Base-by-base conservation (phyloP, 2,888 invertebrate species). In the Osedax frankpressi region DNA sequence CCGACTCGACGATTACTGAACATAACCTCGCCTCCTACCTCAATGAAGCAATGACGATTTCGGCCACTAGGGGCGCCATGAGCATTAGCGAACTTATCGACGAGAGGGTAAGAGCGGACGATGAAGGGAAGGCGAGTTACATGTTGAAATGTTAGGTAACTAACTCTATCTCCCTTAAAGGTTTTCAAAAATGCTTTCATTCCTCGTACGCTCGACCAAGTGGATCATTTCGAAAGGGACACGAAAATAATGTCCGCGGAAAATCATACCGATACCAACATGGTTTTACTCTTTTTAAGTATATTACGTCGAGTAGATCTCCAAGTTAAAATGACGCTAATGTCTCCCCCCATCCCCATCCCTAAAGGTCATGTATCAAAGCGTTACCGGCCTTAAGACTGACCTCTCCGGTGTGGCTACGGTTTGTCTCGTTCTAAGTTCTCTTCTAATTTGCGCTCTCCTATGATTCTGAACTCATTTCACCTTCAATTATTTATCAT, bases 131-230 rank as follows among this genome's bases (percentile, higher is more conserved):
- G 44, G 44, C 6, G 44, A 19, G 44, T n/a, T n/a, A n/a, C n/a
- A n/a, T n/a, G n/a, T n/a, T n/a, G n/a, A n/a, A n/a, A n/a, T n/a
- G n/a, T n/a, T n/a, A n/a, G n/a, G n/a, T n/a, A n/a, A n/a, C n/a
- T n/a, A n/a, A n/a, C n/a, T n/a, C n/a, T n/a, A n/a, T n/a, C n/a
- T n/a, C n/a, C n/a, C n/a, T n/a, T n/a, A n/a, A n/a, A 83, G 81
- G 93, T 83, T 30, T 98, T 97, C 84, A 93, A 94, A 83, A 89
- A 91, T 82, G 89, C 91, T 2, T 97, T 89, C 83, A 98, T 98
- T 83, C 97, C 97, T 0, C 91, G 94, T 82, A 89, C 91, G 77
- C 87, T 98, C 74, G 91, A 90, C 78, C 92, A 97, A 87, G 94
- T 93, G 81, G 83, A 83, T 1, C 80, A 85, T 76, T 84, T 83